Base-by-base conservation (phyloP, 1,140 invertebrate genomes). In the Drosophila auraria region DNA sequence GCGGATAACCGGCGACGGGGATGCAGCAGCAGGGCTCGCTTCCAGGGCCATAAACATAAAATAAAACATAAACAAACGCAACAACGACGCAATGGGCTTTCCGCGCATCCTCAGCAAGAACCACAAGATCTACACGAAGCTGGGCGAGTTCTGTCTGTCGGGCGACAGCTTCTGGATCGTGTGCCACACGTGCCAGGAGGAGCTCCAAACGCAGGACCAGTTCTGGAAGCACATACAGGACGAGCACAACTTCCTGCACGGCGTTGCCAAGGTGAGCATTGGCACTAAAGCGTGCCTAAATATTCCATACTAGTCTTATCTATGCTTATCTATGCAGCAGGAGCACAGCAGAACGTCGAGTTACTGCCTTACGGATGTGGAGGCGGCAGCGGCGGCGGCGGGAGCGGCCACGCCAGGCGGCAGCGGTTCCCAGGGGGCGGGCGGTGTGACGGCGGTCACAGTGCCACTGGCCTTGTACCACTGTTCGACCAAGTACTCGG, bases 221-320 rank as follows among this genome's bases (percentile, higher is more conserved):
- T 92, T 92, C 61, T 92, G 91, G 91, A 92, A 92, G 50, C 91
- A 92, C 65, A 91, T 92, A 80, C 91, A 92, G 60, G 91, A 92
- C 62, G 91, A 92, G 56, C 91, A 92, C 64, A 92, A 92, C 61
- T 92, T 92, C 50, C 65, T 92, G 72, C 91, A 92, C n/a, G 87
- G 86, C 49, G 75, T 90, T 27, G 65, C 69, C 62, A 90, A 90
- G 82, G 86, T 90, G 14, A 23, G 65, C 25, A 11, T 11, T 15
- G 9, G 56, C 20, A 5, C 9, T 36, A 9, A 9, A n/a, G 17
- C 17, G 6, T 3, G n/a, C 11, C n/a, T 9, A 3, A n/a, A 8
- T 25, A 25, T 2, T 11, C 20, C 20, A n/a, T 45, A 56, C 36
- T 59, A 50, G 7, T 50, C 27, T 30, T 30, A 30, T 30, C 27